These are phyloP conservation scores for Ploceus nigricollis DNA, from an alignment of 2,113 vertebrate genomes.

Conservation along the genomic window DNA sequence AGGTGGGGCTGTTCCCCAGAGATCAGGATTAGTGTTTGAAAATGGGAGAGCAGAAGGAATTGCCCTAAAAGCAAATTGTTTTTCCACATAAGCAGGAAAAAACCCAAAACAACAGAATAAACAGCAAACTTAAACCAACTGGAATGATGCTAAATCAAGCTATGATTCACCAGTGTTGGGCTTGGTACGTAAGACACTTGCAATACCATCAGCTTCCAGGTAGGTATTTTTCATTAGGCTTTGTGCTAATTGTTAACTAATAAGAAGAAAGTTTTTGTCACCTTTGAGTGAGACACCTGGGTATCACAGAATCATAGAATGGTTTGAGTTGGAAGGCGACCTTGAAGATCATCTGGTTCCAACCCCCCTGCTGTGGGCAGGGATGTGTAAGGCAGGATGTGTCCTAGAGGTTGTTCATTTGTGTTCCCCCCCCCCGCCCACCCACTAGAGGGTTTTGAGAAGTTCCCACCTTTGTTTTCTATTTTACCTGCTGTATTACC, in stretches of 20 bases:
- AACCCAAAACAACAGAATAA: not conserved
- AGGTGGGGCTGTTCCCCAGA: not conserved
- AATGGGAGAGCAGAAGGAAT: not conserved
- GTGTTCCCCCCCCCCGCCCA: no score
- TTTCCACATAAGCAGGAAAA: not conserved
- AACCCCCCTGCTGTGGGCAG: accelerated
- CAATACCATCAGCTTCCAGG: not conserved
- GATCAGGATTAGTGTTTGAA: not conserved
- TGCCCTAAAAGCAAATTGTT: not conserved
- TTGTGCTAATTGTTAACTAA: not conserved
- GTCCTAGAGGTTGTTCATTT: not conserved
- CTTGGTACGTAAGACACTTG: accelerated
- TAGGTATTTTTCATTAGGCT: accelerated
- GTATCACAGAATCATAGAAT: not conserved
- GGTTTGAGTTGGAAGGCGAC: not conserved
- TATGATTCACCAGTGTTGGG: not conserved
- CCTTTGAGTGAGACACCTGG: not conserved
- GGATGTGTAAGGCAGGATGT: no score
- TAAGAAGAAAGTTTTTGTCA: not conserved
- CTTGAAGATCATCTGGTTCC: no score
- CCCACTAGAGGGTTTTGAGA: not conserved
- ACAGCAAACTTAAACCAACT: not conserved
- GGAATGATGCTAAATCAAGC: not conserved
- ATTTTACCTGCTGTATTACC: not conserved
- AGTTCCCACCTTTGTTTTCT: not conserved